Evolutionary conservation across 1,140 invertebrate species (phyloP).

Genomic region (Lucilia sericata): DNA sequence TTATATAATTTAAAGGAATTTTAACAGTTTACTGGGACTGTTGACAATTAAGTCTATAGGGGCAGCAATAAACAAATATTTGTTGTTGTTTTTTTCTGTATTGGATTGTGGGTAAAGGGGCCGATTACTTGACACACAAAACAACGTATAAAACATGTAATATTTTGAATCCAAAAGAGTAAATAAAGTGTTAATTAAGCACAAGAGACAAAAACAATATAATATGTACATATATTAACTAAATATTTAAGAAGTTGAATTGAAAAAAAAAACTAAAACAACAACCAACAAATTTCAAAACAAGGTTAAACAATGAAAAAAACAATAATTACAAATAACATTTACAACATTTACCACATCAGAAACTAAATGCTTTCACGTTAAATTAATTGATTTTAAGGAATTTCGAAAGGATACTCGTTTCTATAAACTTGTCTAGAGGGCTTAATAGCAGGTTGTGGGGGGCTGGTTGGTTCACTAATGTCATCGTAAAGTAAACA

Average conservation of each 20-base stretch:
- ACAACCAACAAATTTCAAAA: background rate
- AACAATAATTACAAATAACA: background rate
- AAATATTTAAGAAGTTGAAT: background rate
- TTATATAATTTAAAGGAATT: background rate
- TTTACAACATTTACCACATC: background rate
- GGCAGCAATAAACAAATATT: background rate
- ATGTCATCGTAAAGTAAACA: slow-evolving; percentile 7
- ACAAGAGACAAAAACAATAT: background rate
- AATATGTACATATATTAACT: background rate
- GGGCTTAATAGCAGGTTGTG: too few relatives aligned
- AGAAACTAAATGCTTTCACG: background rate
- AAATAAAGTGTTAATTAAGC: slow-evolving; percentile 27
- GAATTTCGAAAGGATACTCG: slow-evolving; percentile 10
- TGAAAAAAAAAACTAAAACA: background rate
- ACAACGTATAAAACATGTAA: background rate
- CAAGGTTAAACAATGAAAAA: slow-evolving; percentile 16
- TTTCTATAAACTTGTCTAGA: background rate
- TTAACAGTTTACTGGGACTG: background rate
- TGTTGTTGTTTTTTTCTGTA: too few relatives aligned
- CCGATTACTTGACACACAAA: too few relatives aligned
- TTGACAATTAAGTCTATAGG: background rate
- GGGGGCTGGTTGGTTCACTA: too few relatives aligned
- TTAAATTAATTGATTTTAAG: slow-evolving; percentile 19
- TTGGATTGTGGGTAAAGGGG: too few relatives aligned
- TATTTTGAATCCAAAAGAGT: background rate